A percentile compares a stretch with the other conserved stretches of the same genome.
phyloP scores from a whole-genome alignment of 1,140 invertebrate genomes.

The fruit fly (Drosophila melanogaster) region DNA sequence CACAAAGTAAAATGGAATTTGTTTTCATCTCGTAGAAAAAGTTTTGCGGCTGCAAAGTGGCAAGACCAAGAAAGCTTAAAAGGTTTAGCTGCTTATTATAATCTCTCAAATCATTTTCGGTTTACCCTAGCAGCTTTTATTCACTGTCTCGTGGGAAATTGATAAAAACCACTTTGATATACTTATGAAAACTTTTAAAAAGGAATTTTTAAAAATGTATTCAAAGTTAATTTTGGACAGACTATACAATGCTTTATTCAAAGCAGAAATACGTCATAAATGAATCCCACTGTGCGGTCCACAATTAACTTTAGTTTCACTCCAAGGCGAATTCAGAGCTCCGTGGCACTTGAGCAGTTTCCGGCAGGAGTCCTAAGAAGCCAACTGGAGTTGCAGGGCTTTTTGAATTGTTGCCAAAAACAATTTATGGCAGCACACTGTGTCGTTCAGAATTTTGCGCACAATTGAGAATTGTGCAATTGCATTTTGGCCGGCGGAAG shows the following conservation, averaged over 20 bases:
- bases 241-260: too few species aligned
- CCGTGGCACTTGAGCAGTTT: slow-evolving; percentile 17
- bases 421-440: slow-evolving; percentile 64
- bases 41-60: slow-evolving; percentile 30
- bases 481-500: slow-evolving; percentile 48
- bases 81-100: slow-evolving; percentile 46
- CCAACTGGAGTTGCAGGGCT: slow-evolving; percentile 22
- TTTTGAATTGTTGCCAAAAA: slow-evolving; percentile 74
- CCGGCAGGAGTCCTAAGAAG: slow-evolving; percentile 27
- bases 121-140: slow-evolving; percentile 25
- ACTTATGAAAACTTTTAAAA: neutral
- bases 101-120: slow-evolving; percentile 37
- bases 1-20: slow-evolving; percentile 47
- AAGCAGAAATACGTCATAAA: too few species aligned
- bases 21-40: slow-evolving; percentile 50
- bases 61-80: slow-evolving; percentile 33
- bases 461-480: slow-evolving; percentile 76
- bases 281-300: slow-evolving; percentile 20
- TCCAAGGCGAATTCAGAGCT: neutral
- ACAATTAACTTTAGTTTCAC: slow-evolving; percentile 41
- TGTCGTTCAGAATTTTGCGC: slow-evolving; percentile 65
- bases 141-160: slow-evolving; percentile 1
- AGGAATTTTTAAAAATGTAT: too few species aligned
- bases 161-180: neutral
- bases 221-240: too few species aligned